phyloP scores from a whole-genome alignment of 1,140 invertebrate genomes.

The Eulimnadia texana region DNA sequence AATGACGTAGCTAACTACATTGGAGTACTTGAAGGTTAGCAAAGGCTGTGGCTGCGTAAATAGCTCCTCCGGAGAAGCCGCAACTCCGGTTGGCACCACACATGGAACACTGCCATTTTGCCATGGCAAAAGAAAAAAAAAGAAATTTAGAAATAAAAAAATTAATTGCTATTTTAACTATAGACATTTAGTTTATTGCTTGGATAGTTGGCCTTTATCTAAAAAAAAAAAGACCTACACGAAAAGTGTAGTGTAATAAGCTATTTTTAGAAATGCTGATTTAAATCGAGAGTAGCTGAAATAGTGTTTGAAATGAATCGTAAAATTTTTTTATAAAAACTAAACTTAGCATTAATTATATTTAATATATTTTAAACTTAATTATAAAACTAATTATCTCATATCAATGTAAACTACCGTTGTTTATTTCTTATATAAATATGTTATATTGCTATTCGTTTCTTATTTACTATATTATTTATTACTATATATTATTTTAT shows the following conservation, averaged over 20 bases:
- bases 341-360: constrained; percentile 12
- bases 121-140: no score
- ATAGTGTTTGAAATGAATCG: constrained; percentile 10
- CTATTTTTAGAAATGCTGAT: no score
- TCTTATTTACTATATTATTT: no score
- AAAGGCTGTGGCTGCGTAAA: constrained; percentile 24
- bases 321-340: constrained; percentile 2
- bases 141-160: constrained; percentile 14
- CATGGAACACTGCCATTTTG: constrained; percentile 27
- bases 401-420: no score
- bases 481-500: no score
- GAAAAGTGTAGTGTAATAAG: no score
- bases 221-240: no score
- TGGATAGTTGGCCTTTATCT: no score
- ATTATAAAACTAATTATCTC: constrained; percentile 6
- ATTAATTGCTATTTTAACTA: not conserved
- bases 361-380: not conserved
- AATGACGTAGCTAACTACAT: constrained; percentile 27
- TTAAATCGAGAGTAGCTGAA: no score
- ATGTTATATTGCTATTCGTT: no score
- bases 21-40: constrained; percentile 24
- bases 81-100: constrained; percentile 29
- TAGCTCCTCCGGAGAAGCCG: constrained; percentile 30
- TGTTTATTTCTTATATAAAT: no score
- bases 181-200: no score